Base-by-base conservation (phyloP, 2,797 vertebrate species). In the Acropternis orthonyx region DNA sequence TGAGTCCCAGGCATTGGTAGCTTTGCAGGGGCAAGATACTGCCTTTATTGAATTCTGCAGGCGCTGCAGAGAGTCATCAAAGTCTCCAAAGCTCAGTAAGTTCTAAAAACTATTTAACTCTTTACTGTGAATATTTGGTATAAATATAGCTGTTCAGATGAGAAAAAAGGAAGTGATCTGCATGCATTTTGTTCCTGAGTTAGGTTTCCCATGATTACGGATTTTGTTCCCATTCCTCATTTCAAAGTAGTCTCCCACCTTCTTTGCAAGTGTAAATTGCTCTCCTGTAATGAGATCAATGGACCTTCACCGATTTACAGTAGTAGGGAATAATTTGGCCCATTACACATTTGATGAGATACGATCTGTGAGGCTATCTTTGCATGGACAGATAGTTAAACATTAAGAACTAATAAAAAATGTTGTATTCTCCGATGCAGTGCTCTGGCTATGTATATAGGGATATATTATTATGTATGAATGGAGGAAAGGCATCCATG, bases 221-320 rank as follows among this genome's bases (percentile, higher is more conserved):
- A 1, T 58, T 92, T 92, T 93, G 54, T 46, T 73, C 41, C 59
- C 14, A 72, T 56, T 85, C 44, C 32, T 84, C 43, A 3, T 48
- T 88, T 75, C 44, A 62, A 78, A 75, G 22, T 66, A 74, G 54
- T 81, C 51, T 36, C n/a, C 49, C 69, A 78, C 56, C 20, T 39
- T 72, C 27, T 54, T 54, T 62, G 56, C 72, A 85, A 88, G 79
- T 62, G 49, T 65, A 83, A 84, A 92, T 95, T 83, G 89, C 85
- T 81, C 66, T 88, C 48, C 36, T 34, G 49, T 94, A 95, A 95
- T 94, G 85, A 95, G 83, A 69, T 81, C 88, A 93, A 95, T 95
- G 93, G 74, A 84, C 88, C 85, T 82, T 81, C 74, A 76, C 85
- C 1, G 2, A 92, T 95, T 88, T 95, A 91, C 80, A 61, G 77